Base-by-base conservation (phyloP, 2,797 vertebrate genomes). In the Enteromius unitaeniatus region DNA sequence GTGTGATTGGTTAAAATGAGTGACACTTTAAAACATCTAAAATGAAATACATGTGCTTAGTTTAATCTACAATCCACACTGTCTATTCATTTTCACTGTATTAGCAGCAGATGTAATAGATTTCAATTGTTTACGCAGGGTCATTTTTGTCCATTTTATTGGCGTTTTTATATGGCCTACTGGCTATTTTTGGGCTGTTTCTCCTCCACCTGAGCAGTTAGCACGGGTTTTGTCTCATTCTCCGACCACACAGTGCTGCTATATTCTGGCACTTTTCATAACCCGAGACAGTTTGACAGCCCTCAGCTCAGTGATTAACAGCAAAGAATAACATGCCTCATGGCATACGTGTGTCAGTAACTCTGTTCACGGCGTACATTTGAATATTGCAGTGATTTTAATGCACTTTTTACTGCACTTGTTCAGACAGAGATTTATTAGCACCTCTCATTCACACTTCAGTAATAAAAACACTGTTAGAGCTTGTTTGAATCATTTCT, bases 291-390 rank as follows among this genome's bases (percentile, higher is more conserved):
- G 13, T 34, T 55, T 75, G 73, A 23, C 5, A 37, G 73, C 51
- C 14, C 5, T 34, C 53, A 55, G 19, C 21, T n/a, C 9, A n/a
- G 19, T 74, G 28, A 74, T 74, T 34, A 74, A 37, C 72, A n/a
- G 19, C 31, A 23, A 55, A 75, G 9, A 75, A 37, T 6, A 26
- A 21, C 75, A 13, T 45, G n/a, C 53, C 15, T 40, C 85, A 88
- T 91, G 92, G 88, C 92, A 86, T 86, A 84, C 68, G 64, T 5
- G 77, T 87, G 92, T 89, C 89, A 88, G 87, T 84, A 75, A 84
- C 81, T 85, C 86, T 90, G 89, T 82, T 89, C 86, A 88, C 90
- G 6, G 89, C 85, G 87, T 88, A 92, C 89, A 91, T 8, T 14
- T 75, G 31, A 53, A 74, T 49, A 72, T 28, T 49, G 42, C 45